Conservation (phyloP, 1,140 invertebrate species). For the Magallana gigas region DNA sequence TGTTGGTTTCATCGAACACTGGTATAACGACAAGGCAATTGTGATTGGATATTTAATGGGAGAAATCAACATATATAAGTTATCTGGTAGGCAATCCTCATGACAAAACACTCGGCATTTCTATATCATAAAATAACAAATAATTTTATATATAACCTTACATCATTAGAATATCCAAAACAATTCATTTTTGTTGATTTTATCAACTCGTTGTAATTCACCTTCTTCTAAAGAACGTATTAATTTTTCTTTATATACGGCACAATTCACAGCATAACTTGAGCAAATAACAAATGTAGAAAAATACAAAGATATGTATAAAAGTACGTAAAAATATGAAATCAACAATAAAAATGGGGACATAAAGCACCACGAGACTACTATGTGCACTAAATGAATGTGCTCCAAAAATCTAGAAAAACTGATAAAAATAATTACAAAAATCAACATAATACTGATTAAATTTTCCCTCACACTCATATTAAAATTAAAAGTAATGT, state of each 20-base stretch:
- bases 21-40: no score
- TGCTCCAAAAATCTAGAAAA: conserved; percentile 7
- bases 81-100: no score
- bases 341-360: not conserved
- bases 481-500: not conserved
- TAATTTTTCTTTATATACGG: not conserved
- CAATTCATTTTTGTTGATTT: no score
- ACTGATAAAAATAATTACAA: not conserved
- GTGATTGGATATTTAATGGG: not conserved
- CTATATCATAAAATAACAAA: no score
- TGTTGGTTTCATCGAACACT: no score
- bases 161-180: no score
- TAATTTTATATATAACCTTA: no score
- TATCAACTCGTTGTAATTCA: not conserved
- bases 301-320: not conserved
- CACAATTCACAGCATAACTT: not conserved
- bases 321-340: no score
- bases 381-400: conserved; percentile 28
- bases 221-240: not conserved
- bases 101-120: no score
- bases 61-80: no score
- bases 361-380: conserved; percentile 29
- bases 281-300: conserved; percentile 29
- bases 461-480: not conserved
- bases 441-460: conserved; percentile 2